phyloP scores from a whole-genome alignment of 2,797 vertebrate species.

The Carcharodon carcharias region DNA sequence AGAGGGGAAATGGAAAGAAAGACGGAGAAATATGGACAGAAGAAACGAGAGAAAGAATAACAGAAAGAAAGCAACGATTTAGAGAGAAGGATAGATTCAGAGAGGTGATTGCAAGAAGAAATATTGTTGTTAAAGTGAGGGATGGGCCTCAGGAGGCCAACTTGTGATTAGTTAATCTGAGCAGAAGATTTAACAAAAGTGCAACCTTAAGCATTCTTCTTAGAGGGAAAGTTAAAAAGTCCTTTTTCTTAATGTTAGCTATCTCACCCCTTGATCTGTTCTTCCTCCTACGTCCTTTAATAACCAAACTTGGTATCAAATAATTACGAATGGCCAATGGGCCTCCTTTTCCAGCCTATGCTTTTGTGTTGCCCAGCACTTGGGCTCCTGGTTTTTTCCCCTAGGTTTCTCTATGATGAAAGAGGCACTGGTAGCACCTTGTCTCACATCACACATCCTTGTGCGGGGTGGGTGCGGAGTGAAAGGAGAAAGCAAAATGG shows the following conservation, averaged over 20 bases:
- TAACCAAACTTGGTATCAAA: background rate
- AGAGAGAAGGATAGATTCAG: background rate
- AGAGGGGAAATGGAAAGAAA: background rate
- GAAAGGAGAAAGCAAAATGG: no score
- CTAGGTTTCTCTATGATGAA: background rate
- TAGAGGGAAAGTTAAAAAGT: background rate
- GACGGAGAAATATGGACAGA: no score
- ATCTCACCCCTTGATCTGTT: background rate
- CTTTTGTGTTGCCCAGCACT: no score
- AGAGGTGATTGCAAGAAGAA: background rate
- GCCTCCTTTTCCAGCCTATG: no score
- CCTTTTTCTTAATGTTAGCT: background rate
- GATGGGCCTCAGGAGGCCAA: no score
- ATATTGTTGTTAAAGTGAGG: background rate
- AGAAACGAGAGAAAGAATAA: background rate
- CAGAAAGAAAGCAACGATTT: no score
- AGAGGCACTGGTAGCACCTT: background rate
- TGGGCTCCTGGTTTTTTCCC: no score
- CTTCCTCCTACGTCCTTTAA: background rate
- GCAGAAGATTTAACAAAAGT: background rate
- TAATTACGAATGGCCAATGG: no score
- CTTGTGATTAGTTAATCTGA: background rate
- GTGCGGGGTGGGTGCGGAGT: no score
- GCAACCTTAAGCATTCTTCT: background rate
- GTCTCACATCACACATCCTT: no score